Percentiles rank a stretch among this genome's conserved stretches.
These are phyloP conservation scores for Bactericera cockerelli DNA, from an alignment of 1,140 invertebrate genomes.

Conservation along the genomic window DNA sequence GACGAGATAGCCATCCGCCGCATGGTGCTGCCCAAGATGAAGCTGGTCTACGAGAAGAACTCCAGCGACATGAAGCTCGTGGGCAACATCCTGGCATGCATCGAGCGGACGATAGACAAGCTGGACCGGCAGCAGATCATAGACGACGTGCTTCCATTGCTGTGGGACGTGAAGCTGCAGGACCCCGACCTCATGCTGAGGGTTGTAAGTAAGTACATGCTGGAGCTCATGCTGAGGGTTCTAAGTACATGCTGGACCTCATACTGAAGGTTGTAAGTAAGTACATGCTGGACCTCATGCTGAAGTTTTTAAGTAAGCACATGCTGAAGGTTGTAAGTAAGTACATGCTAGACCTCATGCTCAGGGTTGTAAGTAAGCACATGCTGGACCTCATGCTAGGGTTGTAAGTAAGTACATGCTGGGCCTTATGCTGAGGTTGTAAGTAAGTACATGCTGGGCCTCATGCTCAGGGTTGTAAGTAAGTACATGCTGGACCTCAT, in stretches of 20 bases:
- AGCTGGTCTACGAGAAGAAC: slow-evolving; percentile 74
- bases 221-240: slow-evolving; percentile 53
- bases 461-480: slow-evolving; percentile 54
- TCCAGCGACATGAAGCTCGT: slow-evolving; percentile 58
- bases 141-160: slow-evolving; percentile 78
- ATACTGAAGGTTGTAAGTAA: slow-evolving; percentile 38
- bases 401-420: slow-evolving; percentile 59
- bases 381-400: slow-evolving; percentile 60
- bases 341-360: slow-evolving; percentile 38
- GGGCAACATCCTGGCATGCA: slow-evolving; percentile 55
- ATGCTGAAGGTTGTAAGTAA: neutral
- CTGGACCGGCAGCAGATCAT: slow-evolving; percentile 77
- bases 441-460: slow-evolving; percentile 29
- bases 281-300: too few relatives aligned
- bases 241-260: slow-evolving; percentile 34
- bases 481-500: slow-evolving; percentile 67
- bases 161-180: slow-evolving; percentile 70
- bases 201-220: slow-evolving; percentile 59
- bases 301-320: neutral
- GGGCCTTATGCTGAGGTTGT: slow-evolving; percentile 51
- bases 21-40: slow-evolving; percentile 75
- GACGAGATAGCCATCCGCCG: slow-evolving; percentile 66
- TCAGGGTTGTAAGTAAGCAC: slow-evolving; percentile 55
- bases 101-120: slow-evolving; percentile 62
- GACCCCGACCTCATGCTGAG: slow-evolving; percentile 66